Evolutionary conservation across 2,113 vertebrate genomes (phyloP), one percentile per base, ranked within the genome.

Genomic region (Ceuthmochares aereus): DNA sequence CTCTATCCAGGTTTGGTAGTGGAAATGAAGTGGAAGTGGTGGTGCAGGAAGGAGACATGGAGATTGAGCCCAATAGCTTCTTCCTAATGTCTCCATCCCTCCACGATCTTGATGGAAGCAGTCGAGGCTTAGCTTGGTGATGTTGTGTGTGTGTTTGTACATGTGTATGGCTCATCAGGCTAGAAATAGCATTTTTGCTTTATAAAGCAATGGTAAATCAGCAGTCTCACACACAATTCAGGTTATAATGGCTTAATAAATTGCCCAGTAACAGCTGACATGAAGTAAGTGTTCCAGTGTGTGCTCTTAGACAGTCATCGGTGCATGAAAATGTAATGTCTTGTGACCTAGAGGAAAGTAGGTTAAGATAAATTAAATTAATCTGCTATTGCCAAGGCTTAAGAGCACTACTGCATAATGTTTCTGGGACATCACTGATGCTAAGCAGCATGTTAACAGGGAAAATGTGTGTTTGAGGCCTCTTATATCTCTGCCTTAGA

Each of bases 331-430:
- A 77, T 52, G 49, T 5, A 30, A 63, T 34, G 64, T 10, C 7
- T 66, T 54, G 49, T 82, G 92, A 80, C 79, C 90, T 83, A 62
- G 64, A 66, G 42, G 51, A 80, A 88, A 58, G 63, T 2, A 3
- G 63, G 72, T 88, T 45, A 42, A 77, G 72, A 69, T 62, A 90
- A 95, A 95, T 80, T 37, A 67, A 73, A 95, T 94, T 90, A 88
- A 83, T 94, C 88, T 86, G 36, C 78, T 76, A 23, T 45, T 76
- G 21, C 49, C 47, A 69, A 83, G 49, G 82, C 49, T 90, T 85
- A 45, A 58, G 45, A 85, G 54, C 60, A 56, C 51, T 32, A 45
- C 60, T 79, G 17, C n/a, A 77, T 59, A 34, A 55, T 66, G n/a
- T 51, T 96, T 75, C 82, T 76, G 59, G 27, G 70, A 21, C 16